Conservation (phyloP, 23 tunicate species). For the Botrylloides violaceus region DNA sequence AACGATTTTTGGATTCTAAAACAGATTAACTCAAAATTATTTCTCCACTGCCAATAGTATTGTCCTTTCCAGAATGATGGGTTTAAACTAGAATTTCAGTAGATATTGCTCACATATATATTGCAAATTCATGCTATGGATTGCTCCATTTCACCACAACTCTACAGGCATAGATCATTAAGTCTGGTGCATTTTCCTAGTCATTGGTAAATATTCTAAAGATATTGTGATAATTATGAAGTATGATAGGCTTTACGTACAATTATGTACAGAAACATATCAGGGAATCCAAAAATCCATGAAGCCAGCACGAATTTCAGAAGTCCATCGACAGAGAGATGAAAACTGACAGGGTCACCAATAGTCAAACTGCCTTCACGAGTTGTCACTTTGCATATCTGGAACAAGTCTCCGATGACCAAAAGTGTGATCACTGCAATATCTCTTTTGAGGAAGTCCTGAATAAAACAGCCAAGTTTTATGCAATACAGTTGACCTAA, state of each 20-base stretch:
- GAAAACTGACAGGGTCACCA: constrained; percentile 22
- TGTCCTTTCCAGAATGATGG: no score
- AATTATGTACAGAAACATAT: constrained; percentile 13
- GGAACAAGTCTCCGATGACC: constrained; percentile 12
- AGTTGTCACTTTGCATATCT: constrained; percentile 11
- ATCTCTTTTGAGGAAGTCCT: constrained; percentile 1
- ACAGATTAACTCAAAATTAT: no score
- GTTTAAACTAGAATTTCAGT: no score
- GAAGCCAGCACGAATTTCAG: constrained; percentile 7
- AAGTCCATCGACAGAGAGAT: constrained; percentile 17
- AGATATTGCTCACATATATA: no score
- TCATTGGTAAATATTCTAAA: no score
- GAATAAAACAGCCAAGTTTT: not conserved
- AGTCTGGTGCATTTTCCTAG: no score
- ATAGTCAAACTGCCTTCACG: constrained; percentile 24
- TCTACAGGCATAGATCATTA: no score
- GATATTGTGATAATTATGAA: no score
- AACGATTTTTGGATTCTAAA: constrained; percentile 6
- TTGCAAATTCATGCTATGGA: no score
- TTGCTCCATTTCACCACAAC: no score
- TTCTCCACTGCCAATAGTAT: no score
- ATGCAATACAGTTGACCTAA: not conserved
- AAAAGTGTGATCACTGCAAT: not conserved
- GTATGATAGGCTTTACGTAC: no score
- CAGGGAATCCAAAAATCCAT: constrained; percentile 23